These are phyloP conservation scores for Spodoptera littoralis DNA, from an alignment of 2,888 invertebrate species.

Conservation along the genomic window DNA sequence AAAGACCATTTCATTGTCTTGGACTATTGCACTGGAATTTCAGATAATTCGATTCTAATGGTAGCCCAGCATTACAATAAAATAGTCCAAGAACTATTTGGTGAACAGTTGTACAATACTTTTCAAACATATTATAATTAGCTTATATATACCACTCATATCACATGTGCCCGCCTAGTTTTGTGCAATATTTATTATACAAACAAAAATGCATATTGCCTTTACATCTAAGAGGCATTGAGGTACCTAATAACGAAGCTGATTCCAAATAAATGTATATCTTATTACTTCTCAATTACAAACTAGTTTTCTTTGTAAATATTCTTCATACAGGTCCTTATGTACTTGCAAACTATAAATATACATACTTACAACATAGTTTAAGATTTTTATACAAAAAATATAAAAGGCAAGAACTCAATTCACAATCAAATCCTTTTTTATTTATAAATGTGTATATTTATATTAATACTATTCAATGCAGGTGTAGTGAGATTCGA, in stretches of 20 bases:
- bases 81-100: no score
- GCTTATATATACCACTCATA: constrained; percentile 46
- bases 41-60: no score
- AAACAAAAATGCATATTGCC: constrained; percentile 44
- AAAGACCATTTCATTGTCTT: not conserved
- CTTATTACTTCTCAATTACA: not conserved
- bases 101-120: no score
- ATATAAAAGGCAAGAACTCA: constrained; percentile 50
- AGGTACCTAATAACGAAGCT: constrained; percentile 7
- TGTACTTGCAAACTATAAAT: constrained; percentile 50
- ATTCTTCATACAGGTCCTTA: constrained; percentile 28
- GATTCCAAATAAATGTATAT: not conserved
- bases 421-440: constrained; percentile 58
- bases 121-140: not conserved
- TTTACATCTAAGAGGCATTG: constrained; percentile 28
- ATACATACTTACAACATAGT: constrained; percentile 45
- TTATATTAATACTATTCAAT: constrained; percentile 46
- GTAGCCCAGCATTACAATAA: no score
- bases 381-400: constrained; percentile 46
- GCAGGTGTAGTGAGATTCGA: constrained; percentile 63
- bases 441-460: constrained; percentile 27
- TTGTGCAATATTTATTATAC: constrained; percentile 46
- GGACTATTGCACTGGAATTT: not conserved
- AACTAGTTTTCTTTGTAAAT: constrained; percentile 5
- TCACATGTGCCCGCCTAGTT: constrained; percentile 64